A percentile compares a stretch with the other conserved stretches of the same genome.
Evolutionary conservation across 2,113 vertebrate genomes (phyloP).

Genomic region (Callospermophilus lateralis): DNA sequence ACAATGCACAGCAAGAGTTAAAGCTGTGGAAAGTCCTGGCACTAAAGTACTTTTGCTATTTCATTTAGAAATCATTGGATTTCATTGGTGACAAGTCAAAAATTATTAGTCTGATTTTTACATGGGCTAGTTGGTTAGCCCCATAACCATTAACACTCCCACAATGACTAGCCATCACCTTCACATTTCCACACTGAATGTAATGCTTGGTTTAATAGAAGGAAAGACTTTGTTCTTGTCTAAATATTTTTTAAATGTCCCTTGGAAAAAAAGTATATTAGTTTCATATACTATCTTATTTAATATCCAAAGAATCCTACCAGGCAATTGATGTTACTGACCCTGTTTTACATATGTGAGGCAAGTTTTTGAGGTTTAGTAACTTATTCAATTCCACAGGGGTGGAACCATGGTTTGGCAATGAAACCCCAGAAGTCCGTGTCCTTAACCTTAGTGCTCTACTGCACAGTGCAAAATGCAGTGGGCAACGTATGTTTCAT

Average conservation of each 20-base stretch:
- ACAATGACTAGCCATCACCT: neutral
- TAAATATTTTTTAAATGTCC: neutral
- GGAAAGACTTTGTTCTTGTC: neutral
- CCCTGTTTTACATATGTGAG: neutral
- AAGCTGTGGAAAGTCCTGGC: neutral
- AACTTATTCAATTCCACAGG: neutral
- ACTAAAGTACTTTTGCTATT: neutral
- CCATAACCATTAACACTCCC: neutral
- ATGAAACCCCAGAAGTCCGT: neutral
- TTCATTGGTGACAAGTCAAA: constrained; percentile 50
- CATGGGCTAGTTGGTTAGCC: neutral
- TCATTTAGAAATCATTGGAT: constrained; percentile 31
- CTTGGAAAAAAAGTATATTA: neutral
- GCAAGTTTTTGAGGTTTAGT: neutral
- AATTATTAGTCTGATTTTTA: neutral
- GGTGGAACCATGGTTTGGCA: neutral
- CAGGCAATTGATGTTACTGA: neutral
- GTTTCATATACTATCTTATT: neutral
- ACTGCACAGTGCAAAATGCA: neutral
- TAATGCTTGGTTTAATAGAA: neutral
- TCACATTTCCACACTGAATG: neutral
- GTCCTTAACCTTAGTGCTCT: neutral
- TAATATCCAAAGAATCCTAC: neutral
- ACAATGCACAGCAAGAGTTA: neutral
- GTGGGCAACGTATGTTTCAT: neutral